Conservation (phyloP, 2,113 vertebrate genomes). For the Tyto alba region DNA sequence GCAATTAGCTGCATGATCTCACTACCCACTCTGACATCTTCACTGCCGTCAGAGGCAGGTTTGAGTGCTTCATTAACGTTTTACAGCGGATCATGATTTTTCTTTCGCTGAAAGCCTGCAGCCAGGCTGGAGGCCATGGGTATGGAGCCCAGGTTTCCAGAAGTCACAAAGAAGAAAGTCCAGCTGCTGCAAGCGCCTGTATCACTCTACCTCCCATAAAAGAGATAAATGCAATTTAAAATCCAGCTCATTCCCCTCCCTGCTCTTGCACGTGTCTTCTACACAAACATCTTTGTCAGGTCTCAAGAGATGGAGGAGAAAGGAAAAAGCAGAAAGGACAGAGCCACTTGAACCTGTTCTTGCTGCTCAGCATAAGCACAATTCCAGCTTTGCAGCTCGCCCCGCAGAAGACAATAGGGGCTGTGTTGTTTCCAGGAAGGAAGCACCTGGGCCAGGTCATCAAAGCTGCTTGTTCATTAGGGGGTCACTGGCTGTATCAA, state of each 20-base stretch:
- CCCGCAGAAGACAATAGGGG: slow-evolving; percentile 33
- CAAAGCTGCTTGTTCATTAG: slow-evolving; percentile 38
- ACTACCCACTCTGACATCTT: neutral
- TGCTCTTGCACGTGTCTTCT: neutral
- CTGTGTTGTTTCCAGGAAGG: slow-evolving; percentile 50
- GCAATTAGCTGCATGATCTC: neutral
- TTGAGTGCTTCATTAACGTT: neutral
- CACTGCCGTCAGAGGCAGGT: neutral
- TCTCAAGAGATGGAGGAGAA: neutral
- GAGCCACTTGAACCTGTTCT: neutral
- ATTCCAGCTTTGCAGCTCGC: slow-evolving; percentile 1
- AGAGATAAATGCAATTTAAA: neutral
- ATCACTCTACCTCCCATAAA: neutral
- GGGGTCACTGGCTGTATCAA: neutral
- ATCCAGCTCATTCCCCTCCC: neutral
- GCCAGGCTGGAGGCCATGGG: neutral
- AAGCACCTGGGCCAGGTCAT: slow-evolving; percentile 50
- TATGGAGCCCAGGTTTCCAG: neutral
- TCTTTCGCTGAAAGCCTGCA: neutral
- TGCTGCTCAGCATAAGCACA: neutral
- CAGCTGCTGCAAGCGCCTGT: neutral
- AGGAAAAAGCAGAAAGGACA: slow-evolving; percentile 12
- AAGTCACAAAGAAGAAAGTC: neutral
- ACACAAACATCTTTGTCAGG: neutral
- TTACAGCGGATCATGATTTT: neutral